Conservation (phyloP, 2,797 vertebrate species). For the Enteromius argenteus region DNA sequence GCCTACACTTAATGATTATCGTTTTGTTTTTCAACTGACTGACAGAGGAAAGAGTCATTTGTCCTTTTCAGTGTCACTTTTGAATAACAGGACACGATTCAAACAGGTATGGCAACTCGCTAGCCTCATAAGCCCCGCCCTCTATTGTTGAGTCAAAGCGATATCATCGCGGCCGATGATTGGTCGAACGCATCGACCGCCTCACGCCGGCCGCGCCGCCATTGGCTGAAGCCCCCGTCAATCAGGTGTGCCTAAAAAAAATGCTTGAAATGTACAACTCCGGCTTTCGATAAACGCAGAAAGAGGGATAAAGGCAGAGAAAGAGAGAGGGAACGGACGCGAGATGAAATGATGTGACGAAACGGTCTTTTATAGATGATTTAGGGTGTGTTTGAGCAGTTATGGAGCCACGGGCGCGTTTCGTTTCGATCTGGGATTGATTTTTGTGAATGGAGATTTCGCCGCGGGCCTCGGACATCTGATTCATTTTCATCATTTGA, state of each 20-base stretch:
- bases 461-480: slow-evolving; percentile 17
- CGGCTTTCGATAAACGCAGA: not conserved
- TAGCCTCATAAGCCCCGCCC: slow-evolving; percentile 22
- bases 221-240: slow-evolving; percentile 66
- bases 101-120: slow-evolving; percentile 24
- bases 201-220: not conserved
- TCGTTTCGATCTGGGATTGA: slow-evolving; percentile 1
- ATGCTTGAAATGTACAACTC: not conserved
- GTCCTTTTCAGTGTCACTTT: not conserved
- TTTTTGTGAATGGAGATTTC: slow-evolving; percentile 17
- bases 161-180: slow-evolving; percentile 53
- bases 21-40: not conserved
- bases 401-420: slow-evolving; percentile 15
- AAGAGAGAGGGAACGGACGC: not conserved
- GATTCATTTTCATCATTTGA: not conserved
- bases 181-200: slow-evolving; percentile 46
- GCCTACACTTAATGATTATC: not conserved
- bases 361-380: not conserved
- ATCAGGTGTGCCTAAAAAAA: not conserved
- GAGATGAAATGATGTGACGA: slow-evolving; percentile 8
- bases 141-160: not conserved
- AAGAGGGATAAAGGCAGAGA: not conserved
- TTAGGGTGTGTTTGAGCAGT: not conserved
- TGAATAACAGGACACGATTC: not conserved
- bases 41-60: not conserved